Percentiles rank a stretch among this genome's conserved stretches.
Evolutionary conservation across 2,797 vertebrate genomes (phyloP).

Genomic region (Pantherophis vulpinus): DNA sequence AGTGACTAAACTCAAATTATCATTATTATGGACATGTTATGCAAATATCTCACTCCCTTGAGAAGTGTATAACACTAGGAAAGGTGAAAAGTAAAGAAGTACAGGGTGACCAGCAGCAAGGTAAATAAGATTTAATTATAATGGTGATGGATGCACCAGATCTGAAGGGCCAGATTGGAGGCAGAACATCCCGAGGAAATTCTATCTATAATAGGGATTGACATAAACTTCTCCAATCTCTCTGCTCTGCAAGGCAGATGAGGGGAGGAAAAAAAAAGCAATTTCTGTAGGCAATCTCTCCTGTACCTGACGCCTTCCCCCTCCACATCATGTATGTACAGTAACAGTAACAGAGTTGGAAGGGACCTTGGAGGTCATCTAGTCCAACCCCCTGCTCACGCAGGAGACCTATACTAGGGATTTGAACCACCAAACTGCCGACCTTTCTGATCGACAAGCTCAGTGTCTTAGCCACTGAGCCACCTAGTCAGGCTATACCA

Average conservation of each 20-base stretch:
- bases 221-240: not conserved
- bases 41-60: not conserved
- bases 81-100: not conserved
- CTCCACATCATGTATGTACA: not conserved
- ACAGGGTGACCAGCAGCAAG: not conserved
- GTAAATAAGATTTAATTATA: not conserved
- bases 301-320: not conserved
- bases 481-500: not conserved
- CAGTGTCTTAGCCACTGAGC: too few relatives aligned
- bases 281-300: not conserved
- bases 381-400: too few relatives aligned
- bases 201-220: not conserved
- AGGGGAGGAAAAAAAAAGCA: not conserved
- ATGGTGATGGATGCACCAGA: not conserved
- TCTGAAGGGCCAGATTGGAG: not conserved
- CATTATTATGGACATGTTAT: not conserved
- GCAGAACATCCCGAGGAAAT: not conserved
- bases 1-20: not conserved
- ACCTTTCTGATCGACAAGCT: too few relatives aligned
- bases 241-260: not conserved
- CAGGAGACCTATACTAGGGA: too few relatives aligned
- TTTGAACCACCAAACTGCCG: too few relatives aligned
- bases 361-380: too few relatives aligned
- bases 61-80: not conserved
- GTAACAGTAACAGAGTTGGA: too few relatives aligned